A percentile compares a stretch with the other conserved stretches of the same genome.
phyloP scores from a whole-genome alignment of 1,140 invertebrate species.

The Cyclargus thomasi region DNA sequence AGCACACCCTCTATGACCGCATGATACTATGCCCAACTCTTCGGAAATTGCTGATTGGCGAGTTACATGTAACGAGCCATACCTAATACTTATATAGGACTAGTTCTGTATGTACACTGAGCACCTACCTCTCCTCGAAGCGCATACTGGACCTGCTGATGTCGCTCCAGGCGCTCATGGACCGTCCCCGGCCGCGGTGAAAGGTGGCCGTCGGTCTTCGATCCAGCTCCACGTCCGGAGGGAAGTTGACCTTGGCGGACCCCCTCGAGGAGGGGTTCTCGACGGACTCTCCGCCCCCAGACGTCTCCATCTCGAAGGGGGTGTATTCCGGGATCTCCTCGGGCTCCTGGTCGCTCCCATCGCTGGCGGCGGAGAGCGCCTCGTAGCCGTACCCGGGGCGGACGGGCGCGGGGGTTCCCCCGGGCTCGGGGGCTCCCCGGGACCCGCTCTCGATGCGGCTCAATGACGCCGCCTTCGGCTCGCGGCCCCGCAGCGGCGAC shows the following conservation, averaged over 20 bases:
- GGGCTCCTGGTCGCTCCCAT: slow-evolving; percentile 58
- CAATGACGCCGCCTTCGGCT: slow-evolving; percentile 59
- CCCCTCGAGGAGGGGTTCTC: slow-evolving; percentile 58
- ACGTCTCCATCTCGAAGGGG: slow-evolving; percentile 60
- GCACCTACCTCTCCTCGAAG: slow-evolving; percentile 84
- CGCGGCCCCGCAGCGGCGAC: slow-evolving; percentile 51
- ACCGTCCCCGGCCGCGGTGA: slow-evolving; percentile 77
- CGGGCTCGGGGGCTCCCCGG: slow-evolving; percentile 52
- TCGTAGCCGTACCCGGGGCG: slow-evolving; percentile 66
- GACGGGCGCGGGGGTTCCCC: slow-evolving; percentile 51
- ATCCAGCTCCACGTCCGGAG: slow-evolving; percentile 78
- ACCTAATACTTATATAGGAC: background rate
- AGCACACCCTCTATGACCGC: background rate
- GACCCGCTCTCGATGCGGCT: slow-evolving; percentile 52
- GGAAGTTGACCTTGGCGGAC: slow-evolving; percentile 82
- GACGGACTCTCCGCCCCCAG: slow-evolving; percentile 50
- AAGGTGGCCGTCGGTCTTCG: slow-evolving; percentile 76
- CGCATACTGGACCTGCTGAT: slow-evolving; percentile 86
- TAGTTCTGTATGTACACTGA: too few relatives aligned
- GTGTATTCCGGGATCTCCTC: slow-evolving; percentile 58
- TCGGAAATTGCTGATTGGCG: background rate
- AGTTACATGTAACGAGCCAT: background rate
- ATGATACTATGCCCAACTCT: background rate
- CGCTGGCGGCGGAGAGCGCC: slow-evolving; percentile 61
- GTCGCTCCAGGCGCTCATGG: slow-evolving; percentile 90